phyloP scores from a whole-genome alignment of 1,140 invertebrate genomes.

The Drosophila dunni region DNA sequence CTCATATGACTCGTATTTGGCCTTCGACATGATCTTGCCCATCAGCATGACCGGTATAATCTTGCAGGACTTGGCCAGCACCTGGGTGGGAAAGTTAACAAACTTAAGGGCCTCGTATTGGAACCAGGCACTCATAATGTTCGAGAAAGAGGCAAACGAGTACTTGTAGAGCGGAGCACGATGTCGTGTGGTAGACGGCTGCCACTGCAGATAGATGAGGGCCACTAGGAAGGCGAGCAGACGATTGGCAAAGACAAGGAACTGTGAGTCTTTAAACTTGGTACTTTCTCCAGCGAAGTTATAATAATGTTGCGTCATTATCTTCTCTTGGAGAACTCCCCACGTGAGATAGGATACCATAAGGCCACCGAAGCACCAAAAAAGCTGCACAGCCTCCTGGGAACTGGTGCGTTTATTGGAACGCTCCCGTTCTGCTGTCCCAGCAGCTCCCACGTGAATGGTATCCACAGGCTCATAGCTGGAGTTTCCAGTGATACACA shows the following conservation, averaged over 20 bases:
- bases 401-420: conserved; percentile 84
- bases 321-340: conserved; percentile 97
- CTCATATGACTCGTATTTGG: conserved; percentile 96
- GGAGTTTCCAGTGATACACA: conserved; percentile 87
- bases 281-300: conserved; percentile 86
- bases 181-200: conserved; percentile 88
- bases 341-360: conserved; percentile 96
- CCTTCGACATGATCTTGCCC: conserved; percentile 96
- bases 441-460: conserved; percentile 17
- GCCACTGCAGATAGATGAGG: conserved; percentile 86
- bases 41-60: conserved; percentile 98
- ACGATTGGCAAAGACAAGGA: conserved; percentile 97
- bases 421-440: conserved; percentile 74
- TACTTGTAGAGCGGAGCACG: conserved; percentile 97
- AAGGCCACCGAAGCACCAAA: conserved; percentile 94
- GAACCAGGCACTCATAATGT: conserved; percentile 99
- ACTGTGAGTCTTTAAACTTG: conserved; percentile 96
- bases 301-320: conserved; percentile 93
- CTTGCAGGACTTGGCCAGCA: conserved; percentile 96
- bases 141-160: conserved; percentile 98
- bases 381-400: conserved; percentile 87
- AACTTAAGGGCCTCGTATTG: conserved; percentile 99
- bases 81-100: conserved; percentile 98
- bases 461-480: conserved; percentile 49
- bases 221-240: conserved; percentile 93